A percentile compares a stretch with the other conserved stretches of the same genome.
phyloP scores from a whole-genome alignment of 2,797 vertebrate species.

The Avahi laniger region DNA sequence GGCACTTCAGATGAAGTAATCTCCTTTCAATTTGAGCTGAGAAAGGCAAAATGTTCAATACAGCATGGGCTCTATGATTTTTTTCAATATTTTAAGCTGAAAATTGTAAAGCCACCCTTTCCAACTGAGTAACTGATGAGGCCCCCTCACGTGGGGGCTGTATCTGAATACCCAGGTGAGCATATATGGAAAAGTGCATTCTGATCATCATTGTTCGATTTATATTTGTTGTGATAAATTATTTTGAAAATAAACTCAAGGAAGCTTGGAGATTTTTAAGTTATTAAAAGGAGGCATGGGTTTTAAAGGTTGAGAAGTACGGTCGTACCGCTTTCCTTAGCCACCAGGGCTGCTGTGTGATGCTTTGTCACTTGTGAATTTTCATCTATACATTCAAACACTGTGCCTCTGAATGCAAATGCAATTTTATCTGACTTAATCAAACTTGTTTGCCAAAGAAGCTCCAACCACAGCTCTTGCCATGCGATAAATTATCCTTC shows the following conservation, averaged over 20 bases:
- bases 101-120: background rate
- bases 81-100: background rate
- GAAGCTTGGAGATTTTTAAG: background rate
- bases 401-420: background rate
- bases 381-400: background rate
- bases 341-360: background rate
- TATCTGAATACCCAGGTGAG: background rate
- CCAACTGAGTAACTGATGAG: background rate
- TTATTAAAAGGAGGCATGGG: background rate
- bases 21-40: background rate
- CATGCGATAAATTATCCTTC: background rate
- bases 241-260: background rate
- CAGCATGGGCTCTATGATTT: background rate
- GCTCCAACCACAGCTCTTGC: background rate
- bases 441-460: background rate
- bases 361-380: background rate
- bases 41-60: background rate
- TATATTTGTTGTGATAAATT: background rate
- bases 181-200: background rate
- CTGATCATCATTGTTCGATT: background rate
- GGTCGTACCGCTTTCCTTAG: background rate
- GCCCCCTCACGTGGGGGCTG: background rate
- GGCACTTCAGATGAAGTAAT: background rate
- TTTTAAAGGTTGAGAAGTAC: background rate
- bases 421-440: background rate